Base-by-base conservation (phyloP, 2,888 invertebrate species). In the Stratiomys singularior region DNA sequence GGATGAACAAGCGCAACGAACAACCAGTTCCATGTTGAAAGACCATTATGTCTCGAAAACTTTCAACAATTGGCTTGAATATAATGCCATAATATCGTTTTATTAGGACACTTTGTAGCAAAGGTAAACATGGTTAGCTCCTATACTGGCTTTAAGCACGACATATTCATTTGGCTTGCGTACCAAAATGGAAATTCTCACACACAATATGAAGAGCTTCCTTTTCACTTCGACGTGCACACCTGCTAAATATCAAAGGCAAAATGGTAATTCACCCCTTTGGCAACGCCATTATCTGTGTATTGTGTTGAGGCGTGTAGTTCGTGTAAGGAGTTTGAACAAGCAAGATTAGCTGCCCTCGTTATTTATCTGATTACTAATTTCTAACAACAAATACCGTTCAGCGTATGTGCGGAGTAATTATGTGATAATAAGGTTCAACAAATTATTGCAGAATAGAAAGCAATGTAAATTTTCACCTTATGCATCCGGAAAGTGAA, bases 21-120 rank as follows among this genome's bases (percentile, higher is more conserved):
- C 63, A 64, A 46, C 25, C 25, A 25, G 74, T 77, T 77, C 77
- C 79, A 67, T 79, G 79, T 79, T 72, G 71, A 76, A 58, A 66
- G 44, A 60, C 79, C 77, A 79, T 79, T 79, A 79, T 56, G 72
- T 60, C 66, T 74, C 77, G 60, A 78, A 74, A 79, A 77, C 79
- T 79, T 79, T 77, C 74, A 77, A 77, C 79, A 77, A 79, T 79
- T 79, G 77, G 77, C 77, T 77, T 72, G 63, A 69, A 66, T 77
- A 79, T 77, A 79, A 79, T 79, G 79, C 71, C 37, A 44, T 77
- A 79, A 79, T 79, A 77, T 79, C 74, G 77, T 72, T 79, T 74
- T 79, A 77, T 79, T 79, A 79, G 74, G 79, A 79, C 77, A 79
- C 79, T 79, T 77, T 72, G 72, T 44, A 64, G 72, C 77, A 74